Evolutionary conservation across 1,140 invertebrate genomes (phyloP).

Genomic region (Muscidifurax raptorellus): DNA sequence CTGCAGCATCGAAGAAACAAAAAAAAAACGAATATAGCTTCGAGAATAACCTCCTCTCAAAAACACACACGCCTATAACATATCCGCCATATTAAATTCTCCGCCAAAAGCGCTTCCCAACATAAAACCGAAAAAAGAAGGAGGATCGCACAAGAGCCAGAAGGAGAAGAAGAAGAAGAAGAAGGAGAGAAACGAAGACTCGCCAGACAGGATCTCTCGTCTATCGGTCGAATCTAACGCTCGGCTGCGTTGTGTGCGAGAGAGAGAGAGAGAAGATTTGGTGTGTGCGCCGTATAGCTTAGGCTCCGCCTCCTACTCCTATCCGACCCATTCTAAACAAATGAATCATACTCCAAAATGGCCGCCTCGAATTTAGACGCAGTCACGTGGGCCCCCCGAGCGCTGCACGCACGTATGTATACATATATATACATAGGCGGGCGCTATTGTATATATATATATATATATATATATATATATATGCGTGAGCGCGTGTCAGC

Average conservation of each 20-base stretch:
- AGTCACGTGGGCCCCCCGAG: constrained; percentile 64
- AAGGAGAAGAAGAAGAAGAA: neutral
- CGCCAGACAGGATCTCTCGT: constrained; percentile 44
- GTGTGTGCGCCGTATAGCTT: constrained; percentile 52
- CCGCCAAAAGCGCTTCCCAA: neutral
- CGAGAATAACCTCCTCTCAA: neutral
- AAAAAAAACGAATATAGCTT: neutral
- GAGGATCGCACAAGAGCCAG: neutral
- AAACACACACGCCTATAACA: neutral
- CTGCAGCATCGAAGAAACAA: too few relatives aligned
- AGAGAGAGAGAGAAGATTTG: constrained; percentile 63
- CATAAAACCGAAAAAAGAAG: neutral
- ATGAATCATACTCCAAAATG: constrained; percentile 74
- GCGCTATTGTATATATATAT: neutral
- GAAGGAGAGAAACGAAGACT: constrained; percentile 6
- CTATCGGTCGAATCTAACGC: constrained; percentile 61
- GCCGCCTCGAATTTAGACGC: constrained; percentile 73
- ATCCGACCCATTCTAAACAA: constrained; percentile 74
- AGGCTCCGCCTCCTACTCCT: constrained; percentile 72
- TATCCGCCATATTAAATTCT: neutral
- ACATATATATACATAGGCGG: constrained; percentile 9
- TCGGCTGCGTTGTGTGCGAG: neutral
- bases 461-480: neutral
- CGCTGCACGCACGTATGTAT: constrained; percentile 16
- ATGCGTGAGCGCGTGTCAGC: neutral